Conservation (phyloP, 2,888 invertebrate species). For the Argyra leucocephala region DNA sequence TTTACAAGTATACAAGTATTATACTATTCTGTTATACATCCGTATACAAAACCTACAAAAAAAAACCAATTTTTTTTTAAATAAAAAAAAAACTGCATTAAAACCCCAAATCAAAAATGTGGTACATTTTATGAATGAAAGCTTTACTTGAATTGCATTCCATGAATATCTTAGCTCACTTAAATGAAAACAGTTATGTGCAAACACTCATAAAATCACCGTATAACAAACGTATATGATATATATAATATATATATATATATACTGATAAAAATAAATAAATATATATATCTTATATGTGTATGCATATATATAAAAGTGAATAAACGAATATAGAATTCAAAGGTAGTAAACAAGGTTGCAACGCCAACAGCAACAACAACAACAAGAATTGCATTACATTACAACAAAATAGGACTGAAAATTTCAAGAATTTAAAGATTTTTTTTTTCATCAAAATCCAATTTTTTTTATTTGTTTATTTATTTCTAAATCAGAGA, state of each 20-base stretch:
- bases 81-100: neutral
- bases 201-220: neutral
- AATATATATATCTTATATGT: too few species aligned
- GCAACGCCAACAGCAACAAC: neutral
- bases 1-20: too few species aligned
- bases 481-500: neutral
- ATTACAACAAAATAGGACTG: neutral
- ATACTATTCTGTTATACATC: too few species aligned
- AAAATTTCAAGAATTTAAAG: neutral
- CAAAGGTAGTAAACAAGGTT: neutral
- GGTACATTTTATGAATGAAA: conserved; percentile 3
- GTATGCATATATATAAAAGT: neutral
- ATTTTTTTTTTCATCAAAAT: too few species aligned
- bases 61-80: neutral
- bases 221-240: neutral
- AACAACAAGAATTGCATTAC: neutral
- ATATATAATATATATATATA: neutral
- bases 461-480: neutral
- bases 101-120: neutral
- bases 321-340: neutral
- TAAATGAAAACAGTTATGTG: conserved; percentile 2
- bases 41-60: neutral
- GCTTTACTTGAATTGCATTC: conserved; percentile 2
- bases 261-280: neutral
- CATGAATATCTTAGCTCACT: neutral